phyloP scores from a whole-genome alignment of 2,888 invertebrate genomes.

The Caenorhabditis virilis region DNA sequence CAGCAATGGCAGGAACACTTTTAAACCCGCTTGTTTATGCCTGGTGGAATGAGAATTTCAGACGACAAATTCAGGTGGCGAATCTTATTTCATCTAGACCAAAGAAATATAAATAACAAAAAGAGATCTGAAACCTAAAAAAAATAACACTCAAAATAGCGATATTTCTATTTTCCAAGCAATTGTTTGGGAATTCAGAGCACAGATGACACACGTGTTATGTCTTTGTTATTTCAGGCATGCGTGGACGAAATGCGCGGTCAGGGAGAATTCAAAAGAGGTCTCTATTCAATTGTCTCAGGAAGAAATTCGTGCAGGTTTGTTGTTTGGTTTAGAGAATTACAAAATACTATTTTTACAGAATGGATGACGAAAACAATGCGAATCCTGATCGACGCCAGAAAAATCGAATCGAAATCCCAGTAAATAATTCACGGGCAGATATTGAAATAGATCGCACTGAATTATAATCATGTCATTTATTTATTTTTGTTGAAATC shows the following conservation, averaged over 20 bases:
- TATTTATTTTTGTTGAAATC: too few relatives aligned
- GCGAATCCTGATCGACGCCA: constrained; percentile 3
- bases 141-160: too few relatives aligned
- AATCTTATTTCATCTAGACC: too few relatives aligned
- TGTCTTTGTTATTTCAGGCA: constrained; percentile 10
- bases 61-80: constrained; percentile 51
- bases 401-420: constrained; percentile 20
- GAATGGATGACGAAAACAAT: constrained; percentile 19
- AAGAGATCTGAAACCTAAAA: too few relatives aligned
- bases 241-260: constrained; percentile 35
- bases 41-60: constrained; percentile 57
- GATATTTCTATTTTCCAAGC: too few relatives aligned
- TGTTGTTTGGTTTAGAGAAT: too few relatives aligned
- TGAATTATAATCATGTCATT: too few relatives aligned
- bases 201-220: neutral
- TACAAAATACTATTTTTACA: too few relatives aligned
- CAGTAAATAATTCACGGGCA: too few relatives aligned
- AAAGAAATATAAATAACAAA: too few relatives aligned
- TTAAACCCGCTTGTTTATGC: constrained; percentile 79
- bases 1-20: constrained; percentile 90
- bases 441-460: too few relatives aligned
- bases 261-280: constrained; percentile 33
- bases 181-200: too few relatives aligned
- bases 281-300: constrained; percentile 33
- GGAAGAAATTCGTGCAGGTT: constrained; percentile 28